These are phyloP conservation scores for Drosophila buzzatii DNA, from an alignment of 2,888 invertebrate species.

Conservation along the genomic window DNA sequence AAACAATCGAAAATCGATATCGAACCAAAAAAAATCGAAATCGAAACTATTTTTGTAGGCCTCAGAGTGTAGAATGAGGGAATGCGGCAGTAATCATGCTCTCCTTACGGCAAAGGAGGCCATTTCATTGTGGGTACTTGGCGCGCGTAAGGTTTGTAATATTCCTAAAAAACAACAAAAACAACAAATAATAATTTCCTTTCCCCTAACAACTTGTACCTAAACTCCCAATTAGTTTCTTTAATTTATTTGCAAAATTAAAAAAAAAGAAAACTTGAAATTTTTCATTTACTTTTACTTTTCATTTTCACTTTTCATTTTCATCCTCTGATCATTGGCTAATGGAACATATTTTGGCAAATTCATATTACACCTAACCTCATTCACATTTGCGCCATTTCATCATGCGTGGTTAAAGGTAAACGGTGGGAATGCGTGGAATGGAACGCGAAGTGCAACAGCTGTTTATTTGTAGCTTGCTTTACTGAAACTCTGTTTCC, in stretches of 20 bases:
- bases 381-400: constrained; percentile 22
- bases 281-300: not conserved
- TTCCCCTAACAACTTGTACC: constrained; percentile 23
- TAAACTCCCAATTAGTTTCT: constrained; percentile 32
- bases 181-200: constrained; percentile 20
- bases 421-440: constrained; percentile 26
- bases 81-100: constrained; percentile 89
- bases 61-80: constrained; percentile 85
- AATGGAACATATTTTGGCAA: constrained; percentile 45
- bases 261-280: not conserved
- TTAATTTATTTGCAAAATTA: constrained; percentile 44
- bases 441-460: constrained; percentile 23
- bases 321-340: constrained; percentile 49
- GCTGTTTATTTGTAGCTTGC: not conserved
- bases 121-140: constrained; percentile 96
- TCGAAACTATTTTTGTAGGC: constrained; percentile 84
- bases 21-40: constrained; percentile 19
- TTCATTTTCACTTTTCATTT: constrained; percentile 17
- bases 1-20: not conserved
- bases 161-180: constrained; percentile 52
- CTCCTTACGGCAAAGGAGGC: constrained; percentile 97
- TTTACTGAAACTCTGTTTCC: not conserved
- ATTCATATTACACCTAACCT: constrained; percentile 32
- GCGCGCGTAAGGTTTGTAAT: constrained; percentile 93
- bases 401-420: constrained; percentile 46